Evolutionary conservation across 2,797 vertebrate genomes (phyloP).

Genomic region (Adelosebastes latens): DNA sequence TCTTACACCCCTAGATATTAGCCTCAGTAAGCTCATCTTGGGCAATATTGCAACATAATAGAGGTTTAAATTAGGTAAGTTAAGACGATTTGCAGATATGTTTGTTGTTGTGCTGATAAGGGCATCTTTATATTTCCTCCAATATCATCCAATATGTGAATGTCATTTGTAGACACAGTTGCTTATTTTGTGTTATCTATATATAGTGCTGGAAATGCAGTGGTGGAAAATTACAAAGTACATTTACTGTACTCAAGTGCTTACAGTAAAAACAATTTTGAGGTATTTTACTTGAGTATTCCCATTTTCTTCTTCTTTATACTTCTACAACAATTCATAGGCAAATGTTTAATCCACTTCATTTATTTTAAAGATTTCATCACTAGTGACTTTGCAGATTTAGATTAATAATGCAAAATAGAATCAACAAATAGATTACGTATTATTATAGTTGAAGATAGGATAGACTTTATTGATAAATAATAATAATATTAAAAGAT

Average conservation of each 20-base stretch:
- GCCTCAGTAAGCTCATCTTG: neutral
- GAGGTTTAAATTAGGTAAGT: neutral
- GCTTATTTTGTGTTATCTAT: neutral
- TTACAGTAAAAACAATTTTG: too few species aligned
- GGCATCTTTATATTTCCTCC: neutral
- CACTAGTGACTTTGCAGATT: neutral
- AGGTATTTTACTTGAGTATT: neutral
- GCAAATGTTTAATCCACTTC: too few species aligned
- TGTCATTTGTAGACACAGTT: neutral
- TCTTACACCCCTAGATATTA: neutral
- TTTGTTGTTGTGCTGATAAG: neutral
- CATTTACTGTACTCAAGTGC: too few species aligned
- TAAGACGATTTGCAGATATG: neutral
- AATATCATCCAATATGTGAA: neutral
- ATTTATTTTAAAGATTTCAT: neutral
- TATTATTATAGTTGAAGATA: neutral
- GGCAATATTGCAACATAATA: neutral
- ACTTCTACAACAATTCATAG: neutral
- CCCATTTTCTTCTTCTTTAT: neutral
- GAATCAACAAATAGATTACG: neutral
- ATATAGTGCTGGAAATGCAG: neutral
- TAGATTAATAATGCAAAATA: neutral
- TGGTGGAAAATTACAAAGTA: neutral
- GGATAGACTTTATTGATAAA: neutral
- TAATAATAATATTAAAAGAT: too few species aligned